A percentile compares a stretch with the other conserved stretches of the same genome.
Conservation (phyloP, 2,113 vertebrate species). For the Paradoxurus hermaphroditus region DNA sequence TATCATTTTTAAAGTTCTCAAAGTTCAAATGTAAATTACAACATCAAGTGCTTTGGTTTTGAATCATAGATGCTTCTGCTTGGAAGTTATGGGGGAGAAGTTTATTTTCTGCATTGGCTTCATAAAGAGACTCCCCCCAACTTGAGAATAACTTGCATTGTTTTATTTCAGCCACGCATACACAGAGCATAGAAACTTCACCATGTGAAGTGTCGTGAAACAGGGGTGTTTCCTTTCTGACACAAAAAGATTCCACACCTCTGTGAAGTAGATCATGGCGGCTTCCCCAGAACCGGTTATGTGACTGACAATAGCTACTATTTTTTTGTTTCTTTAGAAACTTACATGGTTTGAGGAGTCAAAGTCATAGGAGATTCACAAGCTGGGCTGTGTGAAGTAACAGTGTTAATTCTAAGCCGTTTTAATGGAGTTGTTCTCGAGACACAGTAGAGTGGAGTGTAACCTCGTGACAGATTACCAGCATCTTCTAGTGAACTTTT, state of each 20-base stretch:
- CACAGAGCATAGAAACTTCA: not conserved
- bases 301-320: not conserved
- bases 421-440: not conserved
- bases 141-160: not conserved
- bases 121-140: not conserved
- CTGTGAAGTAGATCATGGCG: not conserved
- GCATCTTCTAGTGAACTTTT: slow-evolving; percentile 13
- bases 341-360: not conserved
- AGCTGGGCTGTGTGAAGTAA: not conserved
- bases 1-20: not conserved
- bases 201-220: no score
- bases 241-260: not conserved
- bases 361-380: not conserved
- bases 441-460: not conserved
- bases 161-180: not conserved
- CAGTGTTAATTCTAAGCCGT: not conserved
- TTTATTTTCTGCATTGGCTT: not conserved
- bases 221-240: no score
- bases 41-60: not conserved
- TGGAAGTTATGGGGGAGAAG: not conserved
- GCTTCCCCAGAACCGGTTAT: not conserved
- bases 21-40: not conserved
- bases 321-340: not conserved
- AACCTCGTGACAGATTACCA: not conserved
- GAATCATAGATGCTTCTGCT: slow-evolving; percentile 21